A percentile compares a stretch with the other conserved stretches of the same genome.
Conservation (phyloP, 2,888 invertebrate genomes). For the Drosophila mercatorum region DNA sequence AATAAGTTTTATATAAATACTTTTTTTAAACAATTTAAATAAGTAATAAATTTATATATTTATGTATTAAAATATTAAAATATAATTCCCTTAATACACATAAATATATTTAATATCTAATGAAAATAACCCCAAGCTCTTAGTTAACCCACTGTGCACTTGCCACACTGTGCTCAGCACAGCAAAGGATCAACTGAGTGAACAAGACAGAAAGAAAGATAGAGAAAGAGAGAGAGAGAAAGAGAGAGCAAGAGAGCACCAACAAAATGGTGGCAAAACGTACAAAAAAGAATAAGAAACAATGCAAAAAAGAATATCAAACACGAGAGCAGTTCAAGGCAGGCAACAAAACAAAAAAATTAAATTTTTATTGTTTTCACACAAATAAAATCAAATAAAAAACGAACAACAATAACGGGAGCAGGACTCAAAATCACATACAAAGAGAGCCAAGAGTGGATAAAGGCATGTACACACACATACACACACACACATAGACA, state of each 20-base stretch:
- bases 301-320: slow-evolving; percentile 9
- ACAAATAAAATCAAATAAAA: slow-evolving; percentile 82
- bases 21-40: too few relatives aligned
- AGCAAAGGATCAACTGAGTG: slow-evolving; percentile 7
- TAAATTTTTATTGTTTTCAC: slow-evolving; percentile 83
- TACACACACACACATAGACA: not conserved
- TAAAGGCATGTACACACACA: slow-evolving; percentile 17
- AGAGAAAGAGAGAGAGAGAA: not conserved
- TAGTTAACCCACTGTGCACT: slow-evolving; percentile 37
- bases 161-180: slow-evolving; percentile 17
- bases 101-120: too few relatives aligned
- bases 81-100: too few relatives aligned
- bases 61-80: too few relatives aligned
- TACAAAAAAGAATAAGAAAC: not conserved
- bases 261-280: slow-evolving; percentile 47
- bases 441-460: slow-evolving; percentile 29
- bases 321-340: slow-evolving; percentile 61
- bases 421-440: slow-evolving; percentile 51
- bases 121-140: not conserved
- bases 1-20: not conserved
- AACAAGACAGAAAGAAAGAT: not conserved
- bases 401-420: slow-evolving; percentile 70
- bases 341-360: slow-evolving; percentile 81
- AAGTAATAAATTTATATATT: too few relatives aligned
- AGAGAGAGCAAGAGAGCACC: slow-evolving; percentile 13